Evolutionary conservation across 2,113 vertebrate genomes (phyloP), one percentile per base, ranked within the genome.

Genomic region (Aleadryas rufinucha): DNA sequence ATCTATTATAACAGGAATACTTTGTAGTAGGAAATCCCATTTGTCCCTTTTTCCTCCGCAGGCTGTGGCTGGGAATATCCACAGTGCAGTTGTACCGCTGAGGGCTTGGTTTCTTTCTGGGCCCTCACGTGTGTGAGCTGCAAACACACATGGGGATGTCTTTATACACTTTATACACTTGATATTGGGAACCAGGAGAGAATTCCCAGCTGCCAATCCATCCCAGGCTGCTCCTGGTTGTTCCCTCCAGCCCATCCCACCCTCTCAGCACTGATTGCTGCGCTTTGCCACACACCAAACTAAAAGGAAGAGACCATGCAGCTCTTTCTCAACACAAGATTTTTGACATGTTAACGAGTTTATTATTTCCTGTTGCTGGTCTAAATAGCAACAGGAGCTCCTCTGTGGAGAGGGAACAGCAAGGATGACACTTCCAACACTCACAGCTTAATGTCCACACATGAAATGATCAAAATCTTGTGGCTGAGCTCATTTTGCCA

Each of bases 331-430:
- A 93, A 28, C 84, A 45, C 57, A 19, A 88, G 84, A 92, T 88
- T 90, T 95, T 70, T 95, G 95, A 96, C 88, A 30, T 4, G 28
- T 86, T 96, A 93, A 95, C 28, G 10, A 84, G 88, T 96, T 95
- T 91, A 63, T 95, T 92, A 68, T 84, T 96, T 89, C 96, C 95
- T 93, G 49, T 92, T 80, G 93, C 96, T 92, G 71, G 64, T 90
- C 84, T 94, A 95, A 96, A 91, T 37, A 92, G 83, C 85, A 65
- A 71, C n/a, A n/a, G 61, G 65, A 89, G 86, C 47, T 90, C 83
- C 44, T 81, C 24, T 42, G 71, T 5, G 2, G 70, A 91, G 93
- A 72, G 86, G 86, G 88, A 94, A 83, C 69, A 76, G 56, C 57
- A 4, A 84, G 84, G 90, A 71, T 45, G 69, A 37, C 24, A 87